Percentiles rank a stretch among this genome's conserved stretches.
phyloP scores from a whole-genome alignment of 2,888 invertebrate genomes.

The Portevinia maculata region DNA sequence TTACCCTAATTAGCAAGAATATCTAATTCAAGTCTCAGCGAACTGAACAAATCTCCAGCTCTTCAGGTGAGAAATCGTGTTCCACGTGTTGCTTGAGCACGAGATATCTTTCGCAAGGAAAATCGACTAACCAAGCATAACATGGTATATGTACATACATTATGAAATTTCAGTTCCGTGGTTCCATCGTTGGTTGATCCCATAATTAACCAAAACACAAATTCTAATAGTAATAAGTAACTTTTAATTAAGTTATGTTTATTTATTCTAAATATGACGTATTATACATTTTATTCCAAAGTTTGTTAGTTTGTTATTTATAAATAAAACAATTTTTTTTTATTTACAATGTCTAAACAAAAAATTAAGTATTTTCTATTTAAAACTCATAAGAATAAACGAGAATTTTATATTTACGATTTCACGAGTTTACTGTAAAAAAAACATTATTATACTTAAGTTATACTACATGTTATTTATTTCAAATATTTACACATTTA shows the following conservation, averaged over 20 bases:
- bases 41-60: too few relatives aligned
- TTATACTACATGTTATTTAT: constrained; percentile 4
- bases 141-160: too few relatives aligned
- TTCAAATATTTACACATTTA: constrained; percentile 42
- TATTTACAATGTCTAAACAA: constrained; percentile 1
- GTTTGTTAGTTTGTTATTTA: constrained; percentile 5
- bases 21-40: too few relatives aligned
- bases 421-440: constrained; percentile 39
- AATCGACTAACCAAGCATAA: too few relatives aligned
- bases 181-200: too few relatives aligned
- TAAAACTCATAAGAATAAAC: constrained; percentile 46
- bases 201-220: too few relatives aligned
- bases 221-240: background rate
- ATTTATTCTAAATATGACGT: constrained; percentile 16
- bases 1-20: too few relatives aligned
- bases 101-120: too few relatives aligned
- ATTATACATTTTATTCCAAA: constrained; percentile 27
- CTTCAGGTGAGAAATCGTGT: too few relatives aligned
- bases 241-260: constrained; percentile 19
- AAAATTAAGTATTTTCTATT: constrained; percentile 14
- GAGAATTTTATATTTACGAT: constrained; percentile 28
- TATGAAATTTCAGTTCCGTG: too few relatives aligned
- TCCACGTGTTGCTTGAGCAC: too few relatives aligned
- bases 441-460: constrained; percentile 6
- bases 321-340: constrained; percentile 1